Base-by-base conservation (phyloP, 1,140 invertebrate species). In the Eurosta solidaginis region DNA sequence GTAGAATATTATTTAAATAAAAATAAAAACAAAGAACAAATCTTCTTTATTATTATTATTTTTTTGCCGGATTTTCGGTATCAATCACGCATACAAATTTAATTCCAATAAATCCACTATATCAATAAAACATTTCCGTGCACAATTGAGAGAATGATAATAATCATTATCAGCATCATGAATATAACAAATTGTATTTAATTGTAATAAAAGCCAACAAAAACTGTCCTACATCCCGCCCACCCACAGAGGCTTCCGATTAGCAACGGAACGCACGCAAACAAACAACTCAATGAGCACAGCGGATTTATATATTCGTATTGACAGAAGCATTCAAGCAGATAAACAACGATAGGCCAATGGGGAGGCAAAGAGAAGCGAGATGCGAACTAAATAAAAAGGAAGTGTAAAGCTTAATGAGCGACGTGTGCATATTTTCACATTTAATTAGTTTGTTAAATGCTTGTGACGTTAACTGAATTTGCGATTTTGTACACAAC, bases 401-500 rank as follows among this genome's bases (percentile, higher is more conserved):
- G 59, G 59, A 68, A 33, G 33, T 29, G 33, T 33, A 40, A n/a
- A n/a, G 59, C 59, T 68, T 68, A 68, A 68, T 68, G 59, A 68
- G 59, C 59, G 36, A 68, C 59, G 33, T 68, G 33, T 68, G 59
- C 59, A 68, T n/a, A n/a, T 68, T 68, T 68, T 33, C 59, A 29
- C 59, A 68, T 68, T 68, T 68, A 68, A 68, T 68, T 68, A 68
- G 59, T 68, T 68, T 68, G 59, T 40, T 68, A 68, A 42, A 68
- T 68, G 59, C 59, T 68, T 68, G 59, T 68, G 59, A 68, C 59
- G 59, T 68, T 68, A 68, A 68, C 59, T 68, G 59, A 68, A 68
- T 68, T 68, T 68, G 59, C n/a, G n/a, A n/a, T n/a, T n/a, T n/a
- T n/a, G n/a, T n/a, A n/a, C 59, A 68, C 59, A 68, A 68, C 59